A percentile compares a stretch with the other conserved stretches of the same genome.
These are phyloP conservation scores for Maniola jurtina DNA, from an alignment of 1,140 invertebrate species.

Conservation along the genomic window DNA sequence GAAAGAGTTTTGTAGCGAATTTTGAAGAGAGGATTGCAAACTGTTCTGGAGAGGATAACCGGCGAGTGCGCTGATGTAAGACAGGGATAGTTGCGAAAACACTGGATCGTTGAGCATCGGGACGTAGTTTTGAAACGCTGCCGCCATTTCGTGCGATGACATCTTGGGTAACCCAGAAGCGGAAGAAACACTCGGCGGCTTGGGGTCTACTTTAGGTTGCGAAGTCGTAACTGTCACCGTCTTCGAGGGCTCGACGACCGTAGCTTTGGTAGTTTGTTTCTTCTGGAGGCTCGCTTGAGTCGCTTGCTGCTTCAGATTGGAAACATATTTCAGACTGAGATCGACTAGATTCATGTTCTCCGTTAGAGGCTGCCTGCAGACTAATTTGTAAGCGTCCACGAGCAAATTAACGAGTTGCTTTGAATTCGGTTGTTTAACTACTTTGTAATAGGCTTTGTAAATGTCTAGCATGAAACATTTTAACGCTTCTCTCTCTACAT, in stretches of 20 bases:
- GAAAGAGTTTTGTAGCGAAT: constrained; percentile 57
- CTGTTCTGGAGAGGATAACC: constrained; percentile 50
- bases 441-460: constrained; percentile 81
- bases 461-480: constrained; percentile 81
- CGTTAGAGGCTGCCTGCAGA: constrained; percentile 48
- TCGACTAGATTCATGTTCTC: constrained; percentile 72
- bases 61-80: constrained; percentile 61
- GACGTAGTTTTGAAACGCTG: constrained; percentile 62
- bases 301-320: constrained; percentile 67
- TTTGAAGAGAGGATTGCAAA: constrained; percentile 53
- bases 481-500: constrained; percentile 65
- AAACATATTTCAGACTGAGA: constrained; percentile 67
- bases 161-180: constrained; percentile 52
- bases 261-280: constrained; percentile 51
- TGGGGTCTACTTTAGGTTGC: constrained; percentile 38
- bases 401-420: constrained; percentile 81
- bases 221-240: constrained; percentile 22
- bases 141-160: constrained; percentile 56
- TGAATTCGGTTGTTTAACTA: constrained; percentile 80
- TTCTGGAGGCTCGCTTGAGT: constrained; percentile 52
- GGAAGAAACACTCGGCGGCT: constrained; percentile 31
- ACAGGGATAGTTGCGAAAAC: constrained; percentile 57
- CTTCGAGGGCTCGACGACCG: constrained; percentile 38
- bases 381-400: constrained; percentile 81
- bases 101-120: constrained; percentile 59